phyloP scores from a whole-genome alignment of 2,888 invertebrate genomes.

The Athrips mouffetella region DNA sequence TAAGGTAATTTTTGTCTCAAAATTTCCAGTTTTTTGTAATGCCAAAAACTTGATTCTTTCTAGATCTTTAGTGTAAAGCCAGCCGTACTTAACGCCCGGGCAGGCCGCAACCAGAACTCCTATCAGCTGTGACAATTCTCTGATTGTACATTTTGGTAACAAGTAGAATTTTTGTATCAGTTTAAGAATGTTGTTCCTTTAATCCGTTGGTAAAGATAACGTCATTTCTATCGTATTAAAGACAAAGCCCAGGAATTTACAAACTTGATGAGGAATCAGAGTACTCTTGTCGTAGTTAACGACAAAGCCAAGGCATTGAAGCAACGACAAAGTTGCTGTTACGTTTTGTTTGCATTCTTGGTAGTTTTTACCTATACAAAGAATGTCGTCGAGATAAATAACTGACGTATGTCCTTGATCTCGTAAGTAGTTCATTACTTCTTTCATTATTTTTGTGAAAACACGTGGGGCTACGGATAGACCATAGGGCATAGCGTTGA shows the following conservation, averaged over 20 bases:
- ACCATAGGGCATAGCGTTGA: not conserved
- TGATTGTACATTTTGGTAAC: conserved; percentile 4
- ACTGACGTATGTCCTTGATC: conserved; percentile 8
- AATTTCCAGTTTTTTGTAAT: not conserved
- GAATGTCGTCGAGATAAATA: conserved; percentile 19
- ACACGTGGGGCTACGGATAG: not conserved
- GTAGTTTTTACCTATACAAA: conserved; percentile 15
- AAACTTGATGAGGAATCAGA: conserved; percentile 5
- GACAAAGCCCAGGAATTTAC: conserved; percentile 21
- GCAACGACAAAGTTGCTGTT: conserved; percentile 10
- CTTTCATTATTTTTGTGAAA: conserved; percentile 3
- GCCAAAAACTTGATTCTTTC: not conserved
- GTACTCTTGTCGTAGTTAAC: conserved; percentile 23
- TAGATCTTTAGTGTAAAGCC: conserved; percentile 15
- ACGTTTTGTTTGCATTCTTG: conserved; percentile 18
- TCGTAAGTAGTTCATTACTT: conserved; percentile 3
- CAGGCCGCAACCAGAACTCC: conserved; percentile 18
- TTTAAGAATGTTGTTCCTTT: conserved; percentile 15
- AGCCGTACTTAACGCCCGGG: conserved; percentile 20
- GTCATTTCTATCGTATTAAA: conserved; percentile 15
- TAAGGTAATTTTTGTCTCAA: not conserved
- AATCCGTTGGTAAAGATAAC: conserved; percentile 16
- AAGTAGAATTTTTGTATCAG: conserved; percentile 15
- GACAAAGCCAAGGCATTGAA: conserved; percentile 22
- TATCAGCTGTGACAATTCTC: conserved; percentile 20